These are phyloP conservation scores for Octopus sinensis DNA, from an alignment of 1,140 invertebrate species.

Conservation along the genomic window DNA sequence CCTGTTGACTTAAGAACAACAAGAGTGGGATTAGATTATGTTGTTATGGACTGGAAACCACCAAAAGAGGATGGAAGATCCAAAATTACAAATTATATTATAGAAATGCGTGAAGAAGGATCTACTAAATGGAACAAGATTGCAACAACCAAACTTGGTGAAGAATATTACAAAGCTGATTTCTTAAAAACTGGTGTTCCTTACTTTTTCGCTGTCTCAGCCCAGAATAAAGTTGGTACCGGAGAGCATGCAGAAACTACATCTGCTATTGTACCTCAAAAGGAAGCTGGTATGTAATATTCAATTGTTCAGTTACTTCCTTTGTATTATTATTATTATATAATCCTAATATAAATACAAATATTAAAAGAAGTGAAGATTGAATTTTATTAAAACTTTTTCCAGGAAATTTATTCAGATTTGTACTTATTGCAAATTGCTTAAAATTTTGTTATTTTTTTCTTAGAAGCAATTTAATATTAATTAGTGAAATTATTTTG, in stretches of 20 bases:
- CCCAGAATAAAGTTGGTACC: conserved; percentile 89
- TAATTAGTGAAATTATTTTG: too few relatives aligned
- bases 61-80: conserved; percentile 89
- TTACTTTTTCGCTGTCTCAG: conserved; percentile 93
- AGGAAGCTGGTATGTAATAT: conserved; percentile 35
- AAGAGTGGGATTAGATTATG: conserved; percentile 87
- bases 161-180: conserved; percentile 62
- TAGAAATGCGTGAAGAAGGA: conserved; percentile 43
- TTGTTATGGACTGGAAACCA: conserved; percentile 87
- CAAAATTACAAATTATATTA: conserved; percentile 69
- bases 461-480: too few relatives aligned
- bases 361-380: too few relatives aligned
- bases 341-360: background rate
- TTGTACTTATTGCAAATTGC: too few relatives aligned
- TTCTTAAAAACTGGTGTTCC: conserved; percentile 87
- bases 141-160: conserved; percentile 34
- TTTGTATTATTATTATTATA: background rate
- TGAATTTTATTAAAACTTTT: too few relatives aligned
- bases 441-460: too few relatives aligned
- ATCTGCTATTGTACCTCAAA: conserved; percentile 65
- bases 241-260: conserved; percentile 89
- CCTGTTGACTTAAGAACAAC: conserved; percentile 90
- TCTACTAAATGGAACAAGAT: conserved; percentile 46
- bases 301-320: background rate
- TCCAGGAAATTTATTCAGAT: too few relatives aligned